These are phyloP conservation scores for Druceiella hillmani DNA, from an alignment of 2,888 invertebrate genomes.

Conservation along the genomic window DNA sequence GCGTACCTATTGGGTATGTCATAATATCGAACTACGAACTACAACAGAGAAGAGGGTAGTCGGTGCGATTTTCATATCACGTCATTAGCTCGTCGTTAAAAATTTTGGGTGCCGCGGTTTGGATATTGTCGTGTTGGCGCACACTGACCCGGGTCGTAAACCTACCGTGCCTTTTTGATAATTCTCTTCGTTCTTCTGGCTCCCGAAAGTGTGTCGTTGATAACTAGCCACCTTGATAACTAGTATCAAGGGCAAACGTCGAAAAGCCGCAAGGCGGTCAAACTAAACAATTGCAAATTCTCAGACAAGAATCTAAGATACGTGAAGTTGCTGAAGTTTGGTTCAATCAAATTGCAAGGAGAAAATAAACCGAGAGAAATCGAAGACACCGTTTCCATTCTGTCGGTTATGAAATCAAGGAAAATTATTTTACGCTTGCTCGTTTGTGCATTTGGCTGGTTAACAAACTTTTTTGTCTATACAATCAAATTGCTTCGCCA, in stretches of 20 bases:
- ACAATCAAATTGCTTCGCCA: constrained; percentile 44
- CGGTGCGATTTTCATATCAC: background rate
- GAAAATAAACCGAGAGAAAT: background rate
- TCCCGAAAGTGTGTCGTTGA: background rate
- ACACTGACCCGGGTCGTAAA: background rate
- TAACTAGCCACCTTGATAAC: too few relatives aligned
- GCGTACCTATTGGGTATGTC: constrained; percentile 41
- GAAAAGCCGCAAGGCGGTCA: background rate
- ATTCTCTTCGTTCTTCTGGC: background rate
- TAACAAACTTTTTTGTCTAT: constrained; percentile 60
- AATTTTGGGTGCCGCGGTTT: background rate
- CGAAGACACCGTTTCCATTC: background rate
- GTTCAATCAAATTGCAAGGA: background rate
- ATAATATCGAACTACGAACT: background rate
- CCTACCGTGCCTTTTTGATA: background rate
- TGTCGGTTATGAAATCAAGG: background rate
- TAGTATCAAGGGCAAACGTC: background rate
- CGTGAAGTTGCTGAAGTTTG: background rate
- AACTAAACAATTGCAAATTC: background rate
- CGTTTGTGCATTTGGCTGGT: constrained; percentile 59
- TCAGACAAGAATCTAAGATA: background rate
- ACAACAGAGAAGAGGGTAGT: background rate
- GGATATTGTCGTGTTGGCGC: background rate
- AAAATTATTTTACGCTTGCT: constrained; percentile 18
- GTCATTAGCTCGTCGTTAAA: background rate